Evolutionary conservation across 2,888 invertebrate genomes (phyloP), one percentile per base, ranked within the genome.

Genomic region (Craniophora ligustri): DNA sequence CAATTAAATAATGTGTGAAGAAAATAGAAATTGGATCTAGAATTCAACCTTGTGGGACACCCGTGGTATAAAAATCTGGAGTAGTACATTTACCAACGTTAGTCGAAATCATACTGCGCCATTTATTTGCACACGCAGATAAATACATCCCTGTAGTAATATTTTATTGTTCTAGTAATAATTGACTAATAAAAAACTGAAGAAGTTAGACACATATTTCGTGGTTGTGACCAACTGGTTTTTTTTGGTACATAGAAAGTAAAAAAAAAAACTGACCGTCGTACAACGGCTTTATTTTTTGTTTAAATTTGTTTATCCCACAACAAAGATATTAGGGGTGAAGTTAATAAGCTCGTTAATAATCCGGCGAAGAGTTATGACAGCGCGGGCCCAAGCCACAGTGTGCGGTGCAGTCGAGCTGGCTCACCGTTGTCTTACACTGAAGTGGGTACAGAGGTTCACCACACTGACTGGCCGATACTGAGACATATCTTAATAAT

Each of bases 291-390:
- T 42, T 41, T 35, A 31, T 13, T 38, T 54, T 60, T 63, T 48
- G 6, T 41, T 18, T 8, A 28, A 26, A 55, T 35, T 46, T 61
- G 50, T 60, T 53, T 46, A 59, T 41, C 18, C 58, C 63, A 71
- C 67, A 68, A 68, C 47, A 57, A 69, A 65, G 54, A 47, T 60
- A 66, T 69, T 64, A 48, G 51, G 47, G 70, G 61, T 67, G 62
- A 59, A 68, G 59, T 68, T 62, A 72, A 65, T 71, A 71, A 72
- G 57, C 59, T 64, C 64, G 70, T 72, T 67, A 72, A 69, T 72
- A 66, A 55, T 67, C 51, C 45, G 50, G 66, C 67, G 53, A 72
- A 72, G 72, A 67, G 67, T 72, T 69, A 72, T 55, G 59, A 63
- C 23, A 16, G 67, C 48, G 58, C 42, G 41, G 39, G 54, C 44